Conservation (phyloP, 2,113 vertebrate genomes). For the Odocoileus virginianus region DNA sequence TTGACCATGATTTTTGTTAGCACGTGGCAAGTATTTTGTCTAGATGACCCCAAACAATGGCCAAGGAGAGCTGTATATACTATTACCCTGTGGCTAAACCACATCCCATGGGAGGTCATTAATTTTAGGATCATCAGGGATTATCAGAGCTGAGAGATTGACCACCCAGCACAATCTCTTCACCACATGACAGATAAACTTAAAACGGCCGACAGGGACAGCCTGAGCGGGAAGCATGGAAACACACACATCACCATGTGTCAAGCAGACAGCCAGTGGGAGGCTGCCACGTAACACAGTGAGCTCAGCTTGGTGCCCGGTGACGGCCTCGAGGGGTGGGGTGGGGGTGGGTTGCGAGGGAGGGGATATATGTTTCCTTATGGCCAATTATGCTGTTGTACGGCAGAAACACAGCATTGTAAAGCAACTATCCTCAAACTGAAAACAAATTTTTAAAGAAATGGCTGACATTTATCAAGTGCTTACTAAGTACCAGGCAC, state of each 20-base stretch:
- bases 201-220: rapidly evolving
- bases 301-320: background rate
- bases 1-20: background rate
- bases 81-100: background rate
- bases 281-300: background rate
- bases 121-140: background rate
- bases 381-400: background rate
- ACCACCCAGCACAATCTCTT: background rate
- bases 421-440: background rate
- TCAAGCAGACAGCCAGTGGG: background rate
- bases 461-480: rapidly evolving
- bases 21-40: background rate
- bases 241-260: background rate
- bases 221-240: background rate
- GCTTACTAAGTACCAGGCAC: background rate
- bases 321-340: background rate
- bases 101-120: background rate
- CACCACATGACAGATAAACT: background rate
- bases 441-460: background rate
- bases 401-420: background rate
- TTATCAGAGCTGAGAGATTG: background rate
- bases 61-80: background rate
- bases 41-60: background rate
- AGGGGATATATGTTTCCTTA: background rate
- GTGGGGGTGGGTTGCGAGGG: background rate